A percentile compares a stretch with the other conserved stretches of the same genome.
Conservation (phyloP, 2,888 invertebrate species). For the Drosophila paucipuncta region DNA sequence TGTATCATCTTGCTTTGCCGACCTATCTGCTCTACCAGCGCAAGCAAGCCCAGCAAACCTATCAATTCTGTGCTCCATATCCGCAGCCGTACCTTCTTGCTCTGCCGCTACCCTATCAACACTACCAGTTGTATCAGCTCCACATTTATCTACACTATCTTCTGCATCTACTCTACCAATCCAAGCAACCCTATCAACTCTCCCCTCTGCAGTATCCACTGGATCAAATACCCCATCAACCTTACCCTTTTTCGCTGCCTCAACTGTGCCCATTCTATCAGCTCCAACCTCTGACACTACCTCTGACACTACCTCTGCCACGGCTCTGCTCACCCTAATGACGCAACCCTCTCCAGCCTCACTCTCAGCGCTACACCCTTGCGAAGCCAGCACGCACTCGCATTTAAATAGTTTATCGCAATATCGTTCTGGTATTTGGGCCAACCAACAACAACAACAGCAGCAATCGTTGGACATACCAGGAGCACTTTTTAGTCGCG, state of each 20-base stretch:
- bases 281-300: not conserved
- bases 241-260: not conserved
- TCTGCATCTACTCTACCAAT: not conserved
- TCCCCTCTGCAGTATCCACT: not conserved
- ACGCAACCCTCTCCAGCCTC: not conserved
- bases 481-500: slow-evolving; percentile 81
- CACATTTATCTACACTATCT: not conserved
- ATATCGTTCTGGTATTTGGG: slow-evolving; percentile 87
- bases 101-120: not conserved
- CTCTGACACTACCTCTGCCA: not conserved
- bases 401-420: slow-evolving; percentile 12
- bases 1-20: not conserved
- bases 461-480: slow-evolving; percentile 91
- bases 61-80: not conserved
- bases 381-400: not conserved
- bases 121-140: not conserved
- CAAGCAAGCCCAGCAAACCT: not conserved
- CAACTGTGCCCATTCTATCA: not conserved
- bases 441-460: slow-evolving; percentile 80
- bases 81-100: not conserved
- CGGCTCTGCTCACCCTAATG: not conserved
- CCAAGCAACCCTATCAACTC: not conserved
- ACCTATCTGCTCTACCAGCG: not conserved
- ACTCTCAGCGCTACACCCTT: not conserved
- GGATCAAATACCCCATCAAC: not conserved